A percentile compares a stretch with the other conserved stretches of the same genome.
Conservation (phyloP, 92 coral and sea anemone genomes). For the Diadumene lineata region DNA sequence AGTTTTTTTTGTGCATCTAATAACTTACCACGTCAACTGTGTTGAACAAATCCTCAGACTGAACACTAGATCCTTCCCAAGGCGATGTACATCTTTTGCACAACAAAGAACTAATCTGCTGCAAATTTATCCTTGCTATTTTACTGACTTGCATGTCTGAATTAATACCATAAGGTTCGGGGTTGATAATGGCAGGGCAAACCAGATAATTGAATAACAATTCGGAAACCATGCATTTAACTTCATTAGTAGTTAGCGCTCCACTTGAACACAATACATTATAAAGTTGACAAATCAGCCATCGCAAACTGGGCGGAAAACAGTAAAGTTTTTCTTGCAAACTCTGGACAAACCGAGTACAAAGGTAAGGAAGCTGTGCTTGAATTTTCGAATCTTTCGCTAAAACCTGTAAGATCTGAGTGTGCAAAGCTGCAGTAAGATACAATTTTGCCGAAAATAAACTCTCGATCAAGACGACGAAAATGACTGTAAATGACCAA, state of each 20-base stretch:
- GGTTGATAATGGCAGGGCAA: slow-evolving; percentile 80
- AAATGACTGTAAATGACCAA: slow-evolving; percentile 76
- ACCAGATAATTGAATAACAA: slow-evolving; percentile 80
- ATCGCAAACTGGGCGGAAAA: slow-evolving; percentile 82
- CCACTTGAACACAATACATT: slow-evolving; percentile 66
- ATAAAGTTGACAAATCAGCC: slow-evolving; percentile 85
- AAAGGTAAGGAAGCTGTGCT: slow-evolving; percentile 59
- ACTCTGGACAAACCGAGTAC: slow-evolving; percentile 73
- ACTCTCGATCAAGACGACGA: slow-evolving; percentile 71
- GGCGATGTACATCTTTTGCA: slow-evolving; percentile 59
- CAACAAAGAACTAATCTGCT: slow-evolving; percentile 79
- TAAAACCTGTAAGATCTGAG: slow-evolving; percentile 79
- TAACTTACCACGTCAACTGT: slow-evolving; percentile 68
- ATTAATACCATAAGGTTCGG: slow-evolving; percentile 88
- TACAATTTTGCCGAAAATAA: slow-evolving; percentile 78
- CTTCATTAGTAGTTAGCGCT: slow-evolving; percentile 52
- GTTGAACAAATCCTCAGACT: slow-evolving; percentile 49
- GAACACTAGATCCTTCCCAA: slow-evolving; percentile 26
- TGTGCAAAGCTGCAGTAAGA: slow-evolving; percentile 81
- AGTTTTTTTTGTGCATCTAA: background rate
- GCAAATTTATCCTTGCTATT: slow-evolving; percentile 78
- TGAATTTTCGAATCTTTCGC: slow-evolving; percentile 73
- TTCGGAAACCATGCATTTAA: slow-evolving; percentile 69
- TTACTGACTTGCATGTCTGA: slow-evolving; percentile 86
- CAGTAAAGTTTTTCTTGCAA: slow-evolving; percentile 85